Evolutionary conservation across 1,140 invertebrate genomes (phyloP).

Genomic region (Aethina tumida): DNA sequence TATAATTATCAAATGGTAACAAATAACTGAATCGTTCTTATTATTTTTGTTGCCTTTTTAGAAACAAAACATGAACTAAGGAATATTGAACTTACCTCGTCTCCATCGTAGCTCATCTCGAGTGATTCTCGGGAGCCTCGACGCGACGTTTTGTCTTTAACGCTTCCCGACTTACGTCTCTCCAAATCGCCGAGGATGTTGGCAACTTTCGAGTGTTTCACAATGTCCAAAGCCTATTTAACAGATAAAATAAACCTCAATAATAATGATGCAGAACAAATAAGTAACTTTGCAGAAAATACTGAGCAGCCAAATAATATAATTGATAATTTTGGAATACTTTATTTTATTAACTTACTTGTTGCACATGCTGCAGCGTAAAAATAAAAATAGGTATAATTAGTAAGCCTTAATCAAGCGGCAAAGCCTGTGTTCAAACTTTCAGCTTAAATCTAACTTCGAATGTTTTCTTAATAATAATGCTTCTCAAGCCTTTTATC

Average conservation of each 20-base stretch:
- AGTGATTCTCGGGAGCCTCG: conserved; percentile 51
- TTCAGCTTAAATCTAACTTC: no score
- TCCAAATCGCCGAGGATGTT: conserved; percentile 49
- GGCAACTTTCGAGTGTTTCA: conserved; percentile 78
- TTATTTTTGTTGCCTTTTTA: no score
- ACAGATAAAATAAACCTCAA: conserved; percentile 9
- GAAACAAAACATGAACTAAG: no score
- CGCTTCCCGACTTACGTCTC: conserved; percentile 35
- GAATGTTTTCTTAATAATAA: no score
- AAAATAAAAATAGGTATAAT: conserved; percentile 32
- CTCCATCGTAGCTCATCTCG: conserved; percentile 49
- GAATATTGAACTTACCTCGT: conserved; percentile 49
- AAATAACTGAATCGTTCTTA: no score
- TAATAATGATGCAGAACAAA: background rate
- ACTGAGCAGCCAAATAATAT: background rate
- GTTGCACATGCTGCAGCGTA: conserved; percentile 44
- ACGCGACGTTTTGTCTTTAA: conserved; percentile 37
- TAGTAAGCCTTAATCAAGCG: conserved; percentile 1
- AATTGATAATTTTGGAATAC: background rate
- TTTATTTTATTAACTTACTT: conserved; percentile 41
- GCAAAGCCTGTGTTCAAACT: conserved; percentile 2
- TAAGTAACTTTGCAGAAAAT: background rate
- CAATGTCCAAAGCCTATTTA: conserved; percentile 71
- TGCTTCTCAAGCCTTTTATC: no score
- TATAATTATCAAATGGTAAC: no score